A percentile compares a stretch with the other conserved stretches of the same genome.
Evolutionary conservation across 2,888 invertebrate genomes (phyloP).

Genomic region (Chirona hameri): DNA sequence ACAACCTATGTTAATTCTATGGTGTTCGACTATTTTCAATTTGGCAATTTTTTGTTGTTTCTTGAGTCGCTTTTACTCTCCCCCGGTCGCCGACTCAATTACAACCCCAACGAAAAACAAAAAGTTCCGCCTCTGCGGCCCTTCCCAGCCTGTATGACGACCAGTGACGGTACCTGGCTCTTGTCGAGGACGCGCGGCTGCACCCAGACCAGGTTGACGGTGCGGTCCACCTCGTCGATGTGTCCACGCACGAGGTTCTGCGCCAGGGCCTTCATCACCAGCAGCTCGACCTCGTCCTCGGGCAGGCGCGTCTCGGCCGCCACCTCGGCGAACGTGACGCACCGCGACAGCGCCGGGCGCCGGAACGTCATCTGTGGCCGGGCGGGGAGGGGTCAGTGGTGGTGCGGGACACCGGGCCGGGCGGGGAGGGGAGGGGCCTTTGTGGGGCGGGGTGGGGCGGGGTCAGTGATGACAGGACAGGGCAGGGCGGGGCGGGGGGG

Average conservation of each 20-base stretch:
- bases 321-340: conserved; percentile 86
- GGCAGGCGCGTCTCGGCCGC: conserved; percentile 51
- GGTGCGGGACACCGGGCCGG: neutral
- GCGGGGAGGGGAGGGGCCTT: neutral
- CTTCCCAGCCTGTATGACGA: too few relatives aligned
- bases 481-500: neutral
- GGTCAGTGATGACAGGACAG: neutral
- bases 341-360: conserved; percentile 78
- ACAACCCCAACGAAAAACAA: too few relatives aligned
- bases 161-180: conserved; percentile 51
- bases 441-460: neutral
- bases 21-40: too few relatives aligned
- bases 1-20: too few relatives aligned
- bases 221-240: conserved; percentile 75
- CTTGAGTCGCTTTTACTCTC: too few relatives aligned
- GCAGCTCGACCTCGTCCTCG: conserved; percentile 66
- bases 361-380: conserved; percentile 83
- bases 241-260: conserved; percentile 89
- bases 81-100: too few relatives aligned
- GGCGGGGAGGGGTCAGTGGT: too few relatives aligned
- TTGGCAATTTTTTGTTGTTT: too few relatives aligned
- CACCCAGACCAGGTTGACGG: conserved; percentile 78
- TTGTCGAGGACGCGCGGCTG: conserved; percentile 74
- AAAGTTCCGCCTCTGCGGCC: too few relatives aligned
- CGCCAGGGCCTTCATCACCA: conserved; percentile 97